A percentile compares a stretch with the other conserved stretches of the same genome.
Evolutionary conservation across 92 coral and sea anemone genomes (phyloP).

Genomic region (Actinostola sp.): DNA sequence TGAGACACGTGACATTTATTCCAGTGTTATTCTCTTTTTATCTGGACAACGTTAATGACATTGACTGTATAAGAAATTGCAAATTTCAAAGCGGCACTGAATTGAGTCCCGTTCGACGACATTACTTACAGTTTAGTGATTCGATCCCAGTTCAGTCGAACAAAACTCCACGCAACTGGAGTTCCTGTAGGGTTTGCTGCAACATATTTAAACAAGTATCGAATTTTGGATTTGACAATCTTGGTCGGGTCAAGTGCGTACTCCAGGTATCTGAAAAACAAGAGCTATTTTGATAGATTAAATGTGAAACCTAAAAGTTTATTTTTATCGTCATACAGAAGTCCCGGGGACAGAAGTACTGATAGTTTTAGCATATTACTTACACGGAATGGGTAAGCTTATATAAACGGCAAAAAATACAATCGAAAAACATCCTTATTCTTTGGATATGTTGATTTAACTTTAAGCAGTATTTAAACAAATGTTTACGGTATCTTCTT

Average conservation of each 20-base stretch:
- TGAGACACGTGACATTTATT: no score
- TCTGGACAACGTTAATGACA: no score
- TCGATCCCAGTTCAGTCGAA: slow-evolving; percentile 39
- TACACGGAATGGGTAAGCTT: no score
- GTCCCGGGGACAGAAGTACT: no score
- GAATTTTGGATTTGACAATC: slow-evolving; percentile 33
- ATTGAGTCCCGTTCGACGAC: not conserved
- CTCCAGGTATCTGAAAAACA: slow-evolving; percentile 53
- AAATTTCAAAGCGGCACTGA: not conserved
- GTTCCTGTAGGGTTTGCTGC: slow-evolving; percentile 63
- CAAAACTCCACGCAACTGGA: slow-evolving; percentile 68
- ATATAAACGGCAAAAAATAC: no score
- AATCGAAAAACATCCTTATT: no score
- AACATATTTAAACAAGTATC: slow-evolving; percentile 24
- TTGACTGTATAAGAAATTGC: no score
- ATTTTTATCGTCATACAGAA: not conserved
- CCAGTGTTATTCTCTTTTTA: no score
- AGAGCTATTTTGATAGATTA: not conserved
- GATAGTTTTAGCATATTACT: no score
- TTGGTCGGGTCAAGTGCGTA: slow-evolving; percentile 58
- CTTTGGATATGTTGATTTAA: no score
- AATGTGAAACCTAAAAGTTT: not conserved
- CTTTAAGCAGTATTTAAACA: no score
- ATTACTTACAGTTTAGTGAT: slow-evolving; percentile 44
- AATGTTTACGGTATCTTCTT: no score